Conservation (phyloP, 1,140 invertebrate genomes). For the Zaprionus camerounensis region DNA sequence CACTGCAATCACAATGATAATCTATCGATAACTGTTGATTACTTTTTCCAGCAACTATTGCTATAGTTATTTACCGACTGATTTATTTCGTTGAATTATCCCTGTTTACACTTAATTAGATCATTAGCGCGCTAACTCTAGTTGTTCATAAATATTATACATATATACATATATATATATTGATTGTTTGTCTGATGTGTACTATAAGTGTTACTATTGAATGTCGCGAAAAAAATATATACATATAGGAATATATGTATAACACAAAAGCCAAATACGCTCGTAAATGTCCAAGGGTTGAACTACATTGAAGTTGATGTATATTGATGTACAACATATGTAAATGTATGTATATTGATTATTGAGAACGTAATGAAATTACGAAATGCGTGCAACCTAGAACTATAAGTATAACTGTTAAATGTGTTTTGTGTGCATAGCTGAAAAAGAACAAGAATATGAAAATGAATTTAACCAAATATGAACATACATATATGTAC, state of each 20-base stretch:
- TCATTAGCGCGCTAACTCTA: conserved; percentile 30
- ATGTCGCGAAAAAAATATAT: neutral
- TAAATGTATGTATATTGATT: no score
- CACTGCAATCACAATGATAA: conserved; percentile 26
- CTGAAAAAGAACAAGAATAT: conserved; percentile 20
- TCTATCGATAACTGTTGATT: conserved; percentile 15
- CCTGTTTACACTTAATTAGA: conserved; percentile 28
- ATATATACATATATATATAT: neutral
- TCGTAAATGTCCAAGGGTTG: conserved; percentile 63
- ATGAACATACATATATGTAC: conserved; percentile 1
- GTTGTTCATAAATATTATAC: conserved; percentile 4
- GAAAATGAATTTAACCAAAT: conserved; percentile 7
- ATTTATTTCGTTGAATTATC: conserved; percentile 48
- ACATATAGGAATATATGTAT: conserved; percentile 13
- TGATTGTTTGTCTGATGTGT: conserved; percentile 36
- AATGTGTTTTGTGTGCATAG: conserved; percentile 56
- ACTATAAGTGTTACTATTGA: conserved; percentile 18
- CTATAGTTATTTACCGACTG: conserved; percentile 38
- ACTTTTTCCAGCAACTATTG: conserved; percentile 33
- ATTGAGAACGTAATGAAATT: conserved; percentile 50
- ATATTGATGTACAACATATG: no score
- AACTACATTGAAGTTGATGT: conserved; percentile 26
- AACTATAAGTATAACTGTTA: conserved; percentile 54
- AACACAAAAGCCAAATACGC: conserved; percentile 45
- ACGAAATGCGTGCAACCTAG: conserved; percentile 31